These are phyloP conservation scores for Agelastica alni DNA, from an alignment of 2,888 invertebrate genomes.

Conservation along the genomic window DNA sequence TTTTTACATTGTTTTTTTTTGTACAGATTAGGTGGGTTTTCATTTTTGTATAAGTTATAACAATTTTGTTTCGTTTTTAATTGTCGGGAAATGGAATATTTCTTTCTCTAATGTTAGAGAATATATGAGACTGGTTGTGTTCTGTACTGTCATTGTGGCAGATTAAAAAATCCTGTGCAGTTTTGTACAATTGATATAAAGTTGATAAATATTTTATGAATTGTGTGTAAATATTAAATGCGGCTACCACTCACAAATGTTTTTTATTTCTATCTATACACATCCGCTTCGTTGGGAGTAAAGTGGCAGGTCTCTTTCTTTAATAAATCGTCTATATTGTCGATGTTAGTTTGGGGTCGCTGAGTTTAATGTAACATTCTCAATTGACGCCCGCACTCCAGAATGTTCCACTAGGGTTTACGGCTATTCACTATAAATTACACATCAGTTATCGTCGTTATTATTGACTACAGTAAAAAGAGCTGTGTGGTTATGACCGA, in stretches of 20 bases:
- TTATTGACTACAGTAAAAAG: too few relatives aligned
- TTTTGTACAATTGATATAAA: constrained; percentile 12
- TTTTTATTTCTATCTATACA: too few relatives aligned
- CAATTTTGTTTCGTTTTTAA: background rate
- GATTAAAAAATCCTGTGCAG: background rate
- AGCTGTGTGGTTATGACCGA: too few relatives aligned
- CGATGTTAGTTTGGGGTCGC: too few relatives aligned
- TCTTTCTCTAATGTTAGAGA: background rate
- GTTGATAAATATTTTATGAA: constrained; percentile 16
- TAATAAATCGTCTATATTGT: too few relatives aligned
- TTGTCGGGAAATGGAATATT: background rate
- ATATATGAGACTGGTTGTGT: constrained; percentile 48
- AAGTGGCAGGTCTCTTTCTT: too few relatives aligned
- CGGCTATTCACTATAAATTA: too few relatives aligned
- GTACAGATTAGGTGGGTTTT: background rate
- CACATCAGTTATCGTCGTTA: too few relatives aligned
- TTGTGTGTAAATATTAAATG: constrained; percentile 15
- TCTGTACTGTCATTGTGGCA: constrained; percentile 14
- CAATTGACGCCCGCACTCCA: too few relatives aligned
- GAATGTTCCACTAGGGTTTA: too few relatives aligned
- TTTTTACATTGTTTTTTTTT: background rate
- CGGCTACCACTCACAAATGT: constrained; percentile 7
- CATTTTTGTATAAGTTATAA: background rate
- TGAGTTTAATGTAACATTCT: too few relatives aligned
- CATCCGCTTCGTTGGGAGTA: background rate